phyloP scores from a whole-genome alignment of 2,797 vertebrate species.

The Novumbra hubbsi region DNA sequence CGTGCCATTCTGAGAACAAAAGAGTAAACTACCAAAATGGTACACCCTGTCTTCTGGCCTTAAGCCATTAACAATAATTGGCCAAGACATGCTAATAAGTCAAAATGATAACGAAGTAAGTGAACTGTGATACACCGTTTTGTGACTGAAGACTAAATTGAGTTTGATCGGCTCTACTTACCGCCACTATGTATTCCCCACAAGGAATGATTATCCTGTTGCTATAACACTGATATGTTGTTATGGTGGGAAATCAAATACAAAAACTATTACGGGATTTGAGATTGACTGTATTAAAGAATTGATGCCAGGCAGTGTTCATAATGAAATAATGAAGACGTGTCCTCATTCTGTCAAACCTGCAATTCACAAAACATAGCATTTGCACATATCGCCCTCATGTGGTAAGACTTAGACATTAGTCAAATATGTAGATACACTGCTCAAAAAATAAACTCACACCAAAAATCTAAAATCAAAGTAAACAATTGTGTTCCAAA shows the following conservation, averaged over 20 bases:
- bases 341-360: conserved; percentile 11
- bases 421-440: neutral
- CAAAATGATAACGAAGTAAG: neutral
- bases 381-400: conserved; percentile 54
- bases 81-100: conserved; percentile 1
- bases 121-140: neutral
- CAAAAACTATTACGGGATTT: neutral
- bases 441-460: neutral
- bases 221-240: neutral
- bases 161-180: neutral
- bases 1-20: conserved; percentile 25
- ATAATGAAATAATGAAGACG: conserved; percentile 28
- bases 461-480: too few species aligned
- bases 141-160: neutral
- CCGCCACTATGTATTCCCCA: neutral
- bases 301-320: neutral
- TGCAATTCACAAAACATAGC: neutral
- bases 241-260: neutral
- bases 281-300: neutral
- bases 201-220: neutral
- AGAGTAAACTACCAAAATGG: conserved; percentile 23
- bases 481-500: too few species aligned
- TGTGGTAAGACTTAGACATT: conserved; percentile 37
- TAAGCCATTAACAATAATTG: neutral
- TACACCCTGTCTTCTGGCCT: conserved; percentile 15